These are phyloP conservation scores for Ditylenchus weischeri DNA, from an alignment of 2,888 invertebrate species.

Conservation along the genomic window DNA sequence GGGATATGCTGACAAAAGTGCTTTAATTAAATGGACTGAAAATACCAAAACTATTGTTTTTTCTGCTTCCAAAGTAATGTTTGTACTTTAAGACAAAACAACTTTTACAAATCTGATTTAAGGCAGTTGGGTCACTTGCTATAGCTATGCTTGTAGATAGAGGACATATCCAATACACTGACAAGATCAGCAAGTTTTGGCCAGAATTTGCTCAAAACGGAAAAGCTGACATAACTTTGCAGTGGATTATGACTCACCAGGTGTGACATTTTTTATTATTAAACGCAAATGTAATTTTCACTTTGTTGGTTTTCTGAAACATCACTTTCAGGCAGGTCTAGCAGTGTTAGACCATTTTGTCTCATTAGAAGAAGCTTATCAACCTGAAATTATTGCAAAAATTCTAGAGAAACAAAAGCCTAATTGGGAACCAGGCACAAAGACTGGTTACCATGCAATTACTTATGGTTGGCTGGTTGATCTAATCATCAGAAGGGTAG, in stretches of 20 bases:
- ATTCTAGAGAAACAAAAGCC: slow-evolving; percentile 58
- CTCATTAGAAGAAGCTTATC: slow-evolving; percentile 51
- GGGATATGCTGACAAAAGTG: slow-evolving; percentile 43
- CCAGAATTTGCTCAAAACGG: slow-evolving; percentile 62
- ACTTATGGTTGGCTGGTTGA: slow-evolving; percentile 62
- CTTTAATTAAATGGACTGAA: slow-evolving; percentile 43
- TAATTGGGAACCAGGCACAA: slow-evolving; percentile 50
- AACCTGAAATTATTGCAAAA: slow-evolving; percentile 55
- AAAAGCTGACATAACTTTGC: slow-evolving; percentile 61
- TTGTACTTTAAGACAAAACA: no score
- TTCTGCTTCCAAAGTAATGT: slow-evolving; percentile 24
- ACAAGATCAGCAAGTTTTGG: slow-evolving; percentile 60
- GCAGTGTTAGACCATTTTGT: slow-evolving; percentile 57
- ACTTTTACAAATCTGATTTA: slow-evolving; percentile 2
- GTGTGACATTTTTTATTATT: slow-evolving; percentile 9
- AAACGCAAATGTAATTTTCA: no score
- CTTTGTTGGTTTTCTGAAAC: no score
- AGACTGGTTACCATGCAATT: slow-evolving; percentile 61
- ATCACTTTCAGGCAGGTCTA: slow-evolving; percentile 58
- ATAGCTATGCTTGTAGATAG: slow-evolving; percentile 60
- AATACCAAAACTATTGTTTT: slow-evolving; percentile 51
- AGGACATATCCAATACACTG: slow-evolving; percentile 58
- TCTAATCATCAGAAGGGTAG: slow-evolving; percentile 59
- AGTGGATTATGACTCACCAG: slow-evolving; percentile 50
- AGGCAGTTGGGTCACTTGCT: slow-evolving; percentile 54